Evolutionary conservation across 2,888 invertebrate genomes (phyloP).

Genomic region (Leptinotarsa haldemani): DNA sequence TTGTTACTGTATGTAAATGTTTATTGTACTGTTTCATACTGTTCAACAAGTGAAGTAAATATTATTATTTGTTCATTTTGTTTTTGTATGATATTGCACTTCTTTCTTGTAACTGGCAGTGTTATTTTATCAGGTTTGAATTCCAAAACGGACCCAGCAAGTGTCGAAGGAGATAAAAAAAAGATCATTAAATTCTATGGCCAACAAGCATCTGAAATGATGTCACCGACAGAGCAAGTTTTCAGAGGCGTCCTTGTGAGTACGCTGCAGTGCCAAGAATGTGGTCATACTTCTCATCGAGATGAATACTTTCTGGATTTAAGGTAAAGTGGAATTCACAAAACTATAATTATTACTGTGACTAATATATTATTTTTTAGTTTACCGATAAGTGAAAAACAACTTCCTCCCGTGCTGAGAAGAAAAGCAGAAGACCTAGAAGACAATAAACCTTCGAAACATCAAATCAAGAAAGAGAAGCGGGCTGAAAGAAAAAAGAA

Average conservation of each 20-base stretch:
- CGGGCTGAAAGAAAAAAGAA: conserved; percentile 71
- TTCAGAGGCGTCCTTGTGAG: conserved; percentile 95
- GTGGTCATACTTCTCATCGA: conserved; percentile 85
- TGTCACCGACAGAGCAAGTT: conserved; percentile 87
- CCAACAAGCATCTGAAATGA: conserved; percentile 81
- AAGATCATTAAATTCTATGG: conserved; percentile 86
- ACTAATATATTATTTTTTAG: conserved; percentile 66
- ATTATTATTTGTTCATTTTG: too few relatives aligned
- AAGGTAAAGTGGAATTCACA: conserved; percentile 51
- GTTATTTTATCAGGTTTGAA: conserved; percentile 64
- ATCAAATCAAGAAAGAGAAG: conserved; percentile 76
- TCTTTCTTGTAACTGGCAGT: background rate
- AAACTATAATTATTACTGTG: background rate
- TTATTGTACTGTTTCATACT: too few relatives aligned
- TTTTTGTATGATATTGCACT: background rate
- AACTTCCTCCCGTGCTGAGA: conserved; percentile 75
- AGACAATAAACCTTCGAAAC: conserved; percentile 73
- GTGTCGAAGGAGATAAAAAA: conserved; percentile 80
- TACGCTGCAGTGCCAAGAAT: conserved; percentile 89
- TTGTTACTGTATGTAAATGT: too few relatives aligned
- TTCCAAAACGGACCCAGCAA: conserved; percentile 79
- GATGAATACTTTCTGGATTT: conserved; percentile 95
- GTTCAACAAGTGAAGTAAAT: too few relatives aligned
- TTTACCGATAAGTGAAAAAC: conserved; percentile 85
- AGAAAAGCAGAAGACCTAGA: conserved; percentile 63